Conservation (phyloP, 2,888 invertebrate genomes). For the Yponomeuta evonymella region DNA sequence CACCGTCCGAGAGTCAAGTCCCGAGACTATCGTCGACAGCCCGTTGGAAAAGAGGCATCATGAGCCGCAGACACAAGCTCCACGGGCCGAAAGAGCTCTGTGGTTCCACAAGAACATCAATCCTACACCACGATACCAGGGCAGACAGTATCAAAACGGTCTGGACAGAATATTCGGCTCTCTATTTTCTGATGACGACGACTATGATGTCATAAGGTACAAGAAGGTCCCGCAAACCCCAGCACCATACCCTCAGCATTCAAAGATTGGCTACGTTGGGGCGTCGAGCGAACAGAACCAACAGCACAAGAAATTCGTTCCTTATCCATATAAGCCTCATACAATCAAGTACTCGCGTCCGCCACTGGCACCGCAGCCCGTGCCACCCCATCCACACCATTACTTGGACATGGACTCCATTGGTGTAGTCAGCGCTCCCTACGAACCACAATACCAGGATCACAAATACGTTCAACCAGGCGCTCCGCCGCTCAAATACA, state of each 20-base stretch:
- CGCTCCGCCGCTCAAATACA: background rate
- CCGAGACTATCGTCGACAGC: slow-evolving; percentile 40
- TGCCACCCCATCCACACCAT: slow-evolving; percentile 30
- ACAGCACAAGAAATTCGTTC: slow-evolving; percentile 42
- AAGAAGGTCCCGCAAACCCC: slow-evolving; percentile 33
- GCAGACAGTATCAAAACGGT: slow-evolving; percentile 38
- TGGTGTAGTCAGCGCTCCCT: slow-evolving; percentile 29
- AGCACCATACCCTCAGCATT: slow-evolving; percentile 31
- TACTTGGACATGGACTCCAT: slow-evolving; percentile 35
- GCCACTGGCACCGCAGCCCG: slow-evolving; percentile 39
- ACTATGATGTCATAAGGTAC: slow-evolving; percentile 23
- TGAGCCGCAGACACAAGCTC: slow-evolving; percentile 24
- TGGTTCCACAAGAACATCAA: slow-evolving; percentile 63
- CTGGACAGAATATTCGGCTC: slow-evolving; percentile 62
- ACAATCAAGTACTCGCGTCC: slow-evolving; percentile 43
- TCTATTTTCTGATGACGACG: slow-evolving; percentile 55
- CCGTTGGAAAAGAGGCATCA: slow-evolving; percentile 32
- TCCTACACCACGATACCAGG: slow-evolving; percentile 36
- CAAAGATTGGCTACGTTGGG: slow-evolving; percentile 47
- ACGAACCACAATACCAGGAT: slow-evolving; percentile 23
- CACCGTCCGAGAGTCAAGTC: slow-evolving; percentile 73
- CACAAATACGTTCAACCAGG: background rate
- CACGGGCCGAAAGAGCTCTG: slow-evolving; percentile 47
- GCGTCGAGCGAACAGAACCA: slow-evolving; percentile 38
- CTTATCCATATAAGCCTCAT: slow-evolving; percentile 44